Base-by-base conservation (phyloP, 2,888 invertebrate species). In the Endotricha flammealis region DNA sequence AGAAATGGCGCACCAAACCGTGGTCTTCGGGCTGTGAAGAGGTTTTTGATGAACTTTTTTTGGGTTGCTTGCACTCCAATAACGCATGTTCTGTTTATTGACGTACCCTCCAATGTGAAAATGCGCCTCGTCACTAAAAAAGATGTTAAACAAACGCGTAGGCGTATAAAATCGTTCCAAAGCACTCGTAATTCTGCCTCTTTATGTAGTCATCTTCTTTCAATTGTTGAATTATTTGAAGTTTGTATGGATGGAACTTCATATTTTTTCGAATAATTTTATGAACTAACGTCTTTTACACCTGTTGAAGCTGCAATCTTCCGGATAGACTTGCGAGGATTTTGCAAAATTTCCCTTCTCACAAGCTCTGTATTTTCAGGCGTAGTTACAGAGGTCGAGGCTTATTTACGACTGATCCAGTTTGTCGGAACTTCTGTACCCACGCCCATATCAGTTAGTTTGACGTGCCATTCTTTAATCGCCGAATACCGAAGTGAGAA, bases 221-320 rank as follows among this genome's bases (percentile, higher is more conserved):
- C 24, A 43, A 34, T 25, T 43, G 14, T 25, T 43, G 38, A 29
- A 32, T 32, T 12, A 43, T 41, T 42, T 46, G 42, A 3, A 42
- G 22, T 20, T 42, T 45, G 16, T 39, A 42, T 28, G 41, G 44
- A 36, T 38, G 39, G 24, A 23, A 24, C 5, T 38, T 42, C n/a
- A 38, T 17, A 29, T 45, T 20, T 36, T 39, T 39, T 36, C 32
- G 9, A 34, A 42, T 30, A 14, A 45, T 42, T 23, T 23, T 30
- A 14, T 42, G 41, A 22, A 42, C 36, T 17, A 39, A 24, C 23
- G n/a, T 42, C 42, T 33, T 39, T 33, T 8, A 42, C 8, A 29
- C 36, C 33, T 12, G 41, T 44, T 27, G 42, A 39, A 7, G 41
- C 44, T 29, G 32, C 33, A 36, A 36, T 40, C 32, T 44, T 40